Evolutionary conservation across 1,140 invertebrate species (phyloP).

Genomic region (Penaeus indicus): DNA sequence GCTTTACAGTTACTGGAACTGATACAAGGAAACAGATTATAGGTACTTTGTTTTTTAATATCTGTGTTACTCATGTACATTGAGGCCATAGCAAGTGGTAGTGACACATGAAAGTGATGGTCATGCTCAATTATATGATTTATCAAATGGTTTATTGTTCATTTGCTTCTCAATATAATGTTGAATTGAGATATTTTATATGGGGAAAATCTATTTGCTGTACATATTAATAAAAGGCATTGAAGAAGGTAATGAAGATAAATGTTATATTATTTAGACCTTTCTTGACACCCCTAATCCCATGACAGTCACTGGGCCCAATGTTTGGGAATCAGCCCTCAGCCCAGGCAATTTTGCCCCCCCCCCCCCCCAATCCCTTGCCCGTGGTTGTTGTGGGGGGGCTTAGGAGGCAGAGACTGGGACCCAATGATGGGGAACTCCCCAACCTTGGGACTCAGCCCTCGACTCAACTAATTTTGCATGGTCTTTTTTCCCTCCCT

Average conservation of each 20-base stretch:
- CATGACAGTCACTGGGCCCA: too few species aligned
- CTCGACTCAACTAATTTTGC: too few species aligned
- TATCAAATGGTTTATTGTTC: constrained; percentile 22
- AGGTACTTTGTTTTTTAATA: constrained; percentile 11
- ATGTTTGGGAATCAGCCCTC: too few species aligned
- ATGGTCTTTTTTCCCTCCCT: too few species aligned
- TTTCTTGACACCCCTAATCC: not conserved
- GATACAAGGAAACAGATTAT: constrained; percentile 1
- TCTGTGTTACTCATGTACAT: not conserved
- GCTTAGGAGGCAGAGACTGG: too few species aligned
- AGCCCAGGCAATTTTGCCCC: too few species aligned
- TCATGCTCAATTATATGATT: constrained; percentile 36
- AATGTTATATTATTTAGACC: not conserved
- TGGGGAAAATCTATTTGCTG: constrained; percentile 46
- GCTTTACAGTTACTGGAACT: too few species aligned
- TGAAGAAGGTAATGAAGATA: not conserved
- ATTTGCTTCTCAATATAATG: constrained; percentile 37
- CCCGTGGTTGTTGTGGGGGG: too few species aligned
- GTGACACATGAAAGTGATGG: constrained; percentile 24
- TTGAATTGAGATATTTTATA: constrained; percentile 42
- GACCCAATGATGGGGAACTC: too few species aligned
- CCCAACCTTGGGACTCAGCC: too few species aligned
- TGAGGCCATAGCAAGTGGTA: constrained; percentile 3
- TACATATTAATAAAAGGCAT: constrained; percentile 40
- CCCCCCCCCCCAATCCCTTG: too few species aligned